Conservation (phyloP, 2,113 vertebrate genomes). For the Psittacus erithacus region DNA sequence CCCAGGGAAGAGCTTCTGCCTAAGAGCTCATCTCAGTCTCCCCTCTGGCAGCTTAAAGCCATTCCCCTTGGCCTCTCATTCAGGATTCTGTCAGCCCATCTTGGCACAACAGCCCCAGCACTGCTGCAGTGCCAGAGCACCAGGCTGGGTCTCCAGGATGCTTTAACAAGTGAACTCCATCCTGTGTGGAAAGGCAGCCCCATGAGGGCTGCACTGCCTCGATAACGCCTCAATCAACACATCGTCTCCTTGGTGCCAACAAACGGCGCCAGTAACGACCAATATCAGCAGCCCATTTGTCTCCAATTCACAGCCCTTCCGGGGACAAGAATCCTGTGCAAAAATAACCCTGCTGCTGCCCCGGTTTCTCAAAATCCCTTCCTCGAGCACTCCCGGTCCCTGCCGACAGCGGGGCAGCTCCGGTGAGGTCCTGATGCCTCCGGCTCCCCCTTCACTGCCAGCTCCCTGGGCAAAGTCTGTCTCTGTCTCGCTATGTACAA, state of each 20-base stretch:
- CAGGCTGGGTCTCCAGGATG: not conserved
- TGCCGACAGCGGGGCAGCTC: not conserved
- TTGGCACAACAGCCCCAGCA: not conserved
- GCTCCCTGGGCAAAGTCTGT: not conserved
- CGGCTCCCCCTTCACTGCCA: not conserved
- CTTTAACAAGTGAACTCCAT: not conserved
- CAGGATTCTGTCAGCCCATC: not conserved
- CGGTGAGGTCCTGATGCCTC: not conserved
- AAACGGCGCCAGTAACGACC: not conserved
- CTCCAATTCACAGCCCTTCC: not conserved
- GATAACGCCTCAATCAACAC: not conserved
- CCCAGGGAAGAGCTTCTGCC: not conserved
- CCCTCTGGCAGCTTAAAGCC: not conserved
- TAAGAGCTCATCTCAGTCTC: not conserved
- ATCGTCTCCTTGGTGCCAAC: not conserved
- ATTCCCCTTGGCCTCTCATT: not conserved
- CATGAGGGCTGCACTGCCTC: fast-evolving
- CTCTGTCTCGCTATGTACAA: fast-evolving
- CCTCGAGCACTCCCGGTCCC: not conserved
- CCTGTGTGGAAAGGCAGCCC: not conserved
- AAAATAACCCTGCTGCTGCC: not conserved
- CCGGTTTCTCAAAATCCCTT: not conserved
- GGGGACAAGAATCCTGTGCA: not conserved
- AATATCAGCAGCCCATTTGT: not conserved
- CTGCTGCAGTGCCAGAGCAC: too few relatives aligned